Percentiles rank a stretch among this genome's conserved stretches.
These are phyloP conservation scores for Eclectus roratus DNA, from an alignment of 2,113 vertebrate genomes.

Conservation along the genomic window DNA sequence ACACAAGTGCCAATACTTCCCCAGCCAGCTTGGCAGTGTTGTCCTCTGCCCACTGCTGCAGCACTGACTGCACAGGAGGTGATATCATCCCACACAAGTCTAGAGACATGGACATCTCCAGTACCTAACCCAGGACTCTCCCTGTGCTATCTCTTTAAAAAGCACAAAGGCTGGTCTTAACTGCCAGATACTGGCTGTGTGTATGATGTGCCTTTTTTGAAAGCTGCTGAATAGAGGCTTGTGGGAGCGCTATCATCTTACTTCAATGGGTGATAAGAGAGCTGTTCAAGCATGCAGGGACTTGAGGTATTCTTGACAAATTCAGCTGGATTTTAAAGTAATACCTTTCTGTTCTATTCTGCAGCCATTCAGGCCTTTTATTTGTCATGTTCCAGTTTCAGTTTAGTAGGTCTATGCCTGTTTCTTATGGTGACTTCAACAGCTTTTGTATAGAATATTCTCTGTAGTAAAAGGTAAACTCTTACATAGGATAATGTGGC, in stretches of 20 bases:
- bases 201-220: rapidly evolving
- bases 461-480: neutral
- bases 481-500: rapidly evolving
- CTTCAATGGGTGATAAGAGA: neutral
- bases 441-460: neutral
- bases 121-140: neutral
- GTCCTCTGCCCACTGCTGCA: neutral
- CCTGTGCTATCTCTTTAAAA: rapidly evolving
- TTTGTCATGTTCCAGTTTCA: neutral
- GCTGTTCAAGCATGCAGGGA: neutral
- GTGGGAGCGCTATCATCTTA: neutral
- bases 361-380: neutral
- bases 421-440: neutral
- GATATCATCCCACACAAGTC: neutral
- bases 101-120: rapidly evolving
- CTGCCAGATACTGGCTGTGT: rapidly evolving
- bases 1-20: rapidly evolving
- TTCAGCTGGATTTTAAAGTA: neutral
- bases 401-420: neutral
- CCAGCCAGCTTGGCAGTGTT: neutral
- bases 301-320: neutral
- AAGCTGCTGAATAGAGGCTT: neutral
- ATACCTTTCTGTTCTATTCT: neutral
- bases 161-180: neutral
- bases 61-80: rapidly evolving